Base-by-base conservation (phyloP, 2,113 vertebrate species). In the Sebastes schlegelii region DNA sequence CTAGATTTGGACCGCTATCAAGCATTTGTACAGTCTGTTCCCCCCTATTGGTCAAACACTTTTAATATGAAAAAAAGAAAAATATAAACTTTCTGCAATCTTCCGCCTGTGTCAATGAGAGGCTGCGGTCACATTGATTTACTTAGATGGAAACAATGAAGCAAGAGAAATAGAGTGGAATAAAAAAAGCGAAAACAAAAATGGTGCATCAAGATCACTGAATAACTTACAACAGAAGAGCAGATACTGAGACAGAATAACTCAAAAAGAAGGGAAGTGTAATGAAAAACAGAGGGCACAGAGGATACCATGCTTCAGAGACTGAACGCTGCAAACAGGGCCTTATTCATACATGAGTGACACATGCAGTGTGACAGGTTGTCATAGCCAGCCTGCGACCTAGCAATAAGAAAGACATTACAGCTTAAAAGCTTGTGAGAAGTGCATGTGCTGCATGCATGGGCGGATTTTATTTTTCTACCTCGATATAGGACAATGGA, bases 341-440 rank as follows among this genome's bases (percentile, higher is more conserved):
- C 63, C 8, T 21, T 63, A 19, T 58, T 73, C 21, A 40, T 45
- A 65, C 34, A 58, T 60, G 2, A 58, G 8, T 46, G 8, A 48
- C 61, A 58, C 8, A 64, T 79, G 43, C 26, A 26, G 26, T 26
- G 26, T 26, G 26, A 76, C 34, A 67, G 26, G 40, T n/a, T 79
- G 34, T 48, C 60, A 61, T 60, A 49, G 14, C 4, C 4, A 34
- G 45, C 11, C 26, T 26, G n/a, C 3, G 2, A 19, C 26, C 43
- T 8, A 14, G 43, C 40, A 23, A 2, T 63, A 43, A 65, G 11
- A n/a, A n/a, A 34, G 51, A 43, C 2, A 5, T 60, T 70, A 34
- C 5, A 81, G 43, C 23, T 60, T 60, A 23, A 73, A 72, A 45
- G 45, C n/a, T 6, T 51, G 3, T 43, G 8, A 49, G 42, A 49